These are phyloP conservation scores for Bubalus kerabau DNA, from an alignment of 2,113 vertebrate genomes.

Conservation along the genomic window DNA sequence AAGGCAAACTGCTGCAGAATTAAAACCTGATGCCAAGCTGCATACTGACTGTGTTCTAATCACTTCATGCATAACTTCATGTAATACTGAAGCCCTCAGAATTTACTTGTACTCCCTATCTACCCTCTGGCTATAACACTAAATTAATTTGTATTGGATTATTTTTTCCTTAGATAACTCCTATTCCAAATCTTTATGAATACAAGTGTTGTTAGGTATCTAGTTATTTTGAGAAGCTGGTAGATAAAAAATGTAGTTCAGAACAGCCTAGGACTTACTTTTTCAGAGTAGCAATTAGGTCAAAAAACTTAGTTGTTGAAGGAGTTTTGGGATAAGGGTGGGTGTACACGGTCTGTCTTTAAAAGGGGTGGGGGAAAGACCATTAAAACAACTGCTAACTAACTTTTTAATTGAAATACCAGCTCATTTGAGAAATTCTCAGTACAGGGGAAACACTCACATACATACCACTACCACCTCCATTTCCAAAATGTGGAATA, in stretches of 20 bases:
- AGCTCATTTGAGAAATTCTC: neutral
- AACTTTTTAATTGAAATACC: neutral
- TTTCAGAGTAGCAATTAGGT: neutral
- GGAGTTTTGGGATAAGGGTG: neutral
- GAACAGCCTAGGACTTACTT: neutral
- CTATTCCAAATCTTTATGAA: neutral
- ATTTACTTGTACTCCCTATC: neutral
- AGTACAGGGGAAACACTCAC: neutral
- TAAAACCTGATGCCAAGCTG: neutral
- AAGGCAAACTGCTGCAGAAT: neutral
- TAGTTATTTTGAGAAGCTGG: neutral
- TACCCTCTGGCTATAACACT: neutral
- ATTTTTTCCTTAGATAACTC: neutral
- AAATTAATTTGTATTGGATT: neutral
- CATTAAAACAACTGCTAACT: neutral
- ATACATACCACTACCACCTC: neutral
- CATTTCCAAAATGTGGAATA: neutral
- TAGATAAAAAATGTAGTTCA: neutral
- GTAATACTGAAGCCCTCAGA: neutral
- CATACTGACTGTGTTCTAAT: neutral
- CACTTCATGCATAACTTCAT: neutral
- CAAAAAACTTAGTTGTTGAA: neutral
- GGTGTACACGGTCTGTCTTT: neutral
- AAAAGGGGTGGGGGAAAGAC: neutral
- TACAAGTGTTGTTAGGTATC: neutral